Percentiles rank a stretch among this genome's conserved stretches.
phyloP scores from a whole-genome alignment of 2,797 vertebrate species.

The Lophius americanus region DNA sequence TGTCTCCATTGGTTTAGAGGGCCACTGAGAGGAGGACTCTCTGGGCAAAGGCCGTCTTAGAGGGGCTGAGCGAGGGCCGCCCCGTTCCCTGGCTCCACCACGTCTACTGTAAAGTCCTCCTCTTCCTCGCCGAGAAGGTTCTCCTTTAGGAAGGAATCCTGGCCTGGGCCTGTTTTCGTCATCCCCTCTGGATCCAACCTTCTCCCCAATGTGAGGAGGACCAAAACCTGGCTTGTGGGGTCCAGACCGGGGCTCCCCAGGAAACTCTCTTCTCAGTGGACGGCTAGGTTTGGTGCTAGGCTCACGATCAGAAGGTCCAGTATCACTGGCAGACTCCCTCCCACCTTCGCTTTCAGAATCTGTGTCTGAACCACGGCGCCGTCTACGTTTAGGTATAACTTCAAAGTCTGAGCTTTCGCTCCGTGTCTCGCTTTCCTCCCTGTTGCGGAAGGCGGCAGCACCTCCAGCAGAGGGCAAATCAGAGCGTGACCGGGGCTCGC shows the following conservation, averaged over 20 bases:
- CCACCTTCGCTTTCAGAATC: conserved; percentile 97
- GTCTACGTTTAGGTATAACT: conserved; percentile 92
- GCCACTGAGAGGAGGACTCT: conserved; percentile 85
- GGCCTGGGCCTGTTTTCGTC: conserved; percentile 92
- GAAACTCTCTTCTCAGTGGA: conserved; percentile 77
- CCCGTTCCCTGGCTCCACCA: conserved; percentile 88
- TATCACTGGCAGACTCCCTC: conserved; percentile 93
- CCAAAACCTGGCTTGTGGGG: conserved; percentile 75
- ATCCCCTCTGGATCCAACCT: conserved; percentile 76
- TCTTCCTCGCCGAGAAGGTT: conserved; percentile 92
- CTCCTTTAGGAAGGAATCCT: conserved; percentile 96
- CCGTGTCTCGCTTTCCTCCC: conserved; percentile 98
- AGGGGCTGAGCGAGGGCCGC: conserved; percentile 86
- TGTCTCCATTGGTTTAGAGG: conserved; percentile 86
- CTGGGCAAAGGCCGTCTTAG: conserved; percentile 85
- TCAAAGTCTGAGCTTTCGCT: conserved; percentile 99
- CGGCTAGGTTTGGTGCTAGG: conserved; percentile 83
- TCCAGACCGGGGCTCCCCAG: conserved; percentile 67
- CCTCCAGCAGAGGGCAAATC: conserved; percentile 83
- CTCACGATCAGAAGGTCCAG: conserved; percentile 93
- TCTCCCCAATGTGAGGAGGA: conserved; percentile 72
- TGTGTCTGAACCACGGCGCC: conserved; percentile 93
- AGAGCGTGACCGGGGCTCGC: conserved; percentile 88
- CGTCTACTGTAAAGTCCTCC: conserved; percentile 91
- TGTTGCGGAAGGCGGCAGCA: conserved; percentile 84